Conservation (phyloP, 2,113 vertebrate species). For the Nyctereutes procyonoides region DNA sequence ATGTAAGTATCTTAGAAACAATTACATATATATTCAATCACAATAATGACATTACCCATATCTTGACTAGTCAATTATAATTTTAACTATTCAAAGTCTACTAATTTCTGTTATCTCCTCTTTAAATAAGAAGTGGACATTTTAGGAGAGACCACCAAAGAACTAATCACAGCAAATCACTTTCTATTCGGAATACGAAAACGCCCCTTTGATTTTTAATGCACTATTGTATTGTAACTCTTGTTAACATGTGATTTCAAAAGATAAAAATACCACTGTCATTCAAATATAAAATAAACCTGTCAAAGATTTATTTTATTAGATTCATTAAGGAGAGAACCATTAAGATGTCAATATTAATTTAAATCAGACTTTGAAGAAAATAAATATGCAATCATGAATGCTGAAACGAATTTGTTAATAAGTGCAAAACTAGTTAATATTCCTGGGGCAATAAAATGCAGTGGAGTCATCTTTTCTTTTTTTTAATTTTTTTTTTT, state of each 20-base stretch:
- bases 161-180: not conserved
- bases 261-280: conserved; percentile 11
- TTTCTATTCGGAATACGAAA: not conserved
- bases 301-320: conserved; percentile 5
- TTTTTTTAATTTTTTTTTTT: no score
- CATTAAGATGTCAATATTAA: not conserved
- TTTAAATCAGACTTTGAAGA: conserved; percentile 11
- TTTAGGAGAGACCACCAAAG: not conserved
- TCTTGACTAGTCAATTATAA: not conserved
- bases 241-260: not conserved
- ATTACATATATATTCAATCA: not conserved
- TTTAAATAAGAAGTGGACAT: not conserved
- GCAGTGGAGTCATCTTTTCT: not conserved
- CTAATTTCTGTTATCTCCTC: not conserved
- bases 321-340: not conserved
- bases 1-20: not conserved
- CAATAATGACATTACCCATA: not conserved
- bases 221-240: not conserved
- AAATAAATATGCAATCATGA: not conserved
- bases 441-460: not conserved
- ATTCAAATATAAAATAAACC: conserved; percentile 14
- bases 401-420: not conserved
- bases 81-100: not conserved
- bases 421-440: not conserved
- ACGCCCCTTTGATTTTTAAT: not conserved